Evolutionary conservation across 2,797 vertebrate species (phyloP).

Genomic region (Acanthurus lineatus): DNA sequence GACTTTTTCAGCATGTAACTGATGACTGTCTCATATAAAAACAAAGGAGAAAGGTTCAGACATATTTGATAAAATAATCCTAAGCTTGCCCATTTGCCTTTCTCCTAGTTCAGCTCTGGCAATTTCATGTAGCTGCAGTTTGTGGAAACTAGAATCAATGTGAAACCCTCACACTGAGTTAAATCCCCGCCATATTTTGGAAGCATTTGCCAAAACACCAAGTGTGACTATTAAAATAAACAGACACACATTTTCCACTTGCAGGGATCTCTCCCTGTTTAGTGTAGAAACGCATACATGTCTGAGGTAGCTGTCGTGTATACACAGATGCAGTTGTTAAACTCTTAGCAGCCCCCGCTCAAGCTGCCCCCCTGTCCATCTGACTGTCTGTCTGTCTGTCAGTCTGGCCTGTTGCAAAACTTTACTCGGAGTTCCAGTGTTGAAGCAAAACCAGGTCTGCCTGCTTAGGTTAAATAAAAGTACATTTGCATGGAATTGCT

Average conservation of each 20-base stretch:
- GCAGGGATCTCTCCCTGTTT: slow-evolving; percentile 71
- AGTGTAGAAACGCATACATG: slow-evolving; percentile 60
- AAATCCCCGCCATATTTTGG: slow-evolving; percentile 61
- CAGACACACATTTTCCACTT: slow-evolving; percentile 80
- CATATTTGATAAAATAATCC: slow-evolving; percentile 25
- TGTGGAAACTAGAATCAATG: slow-evolving; percentile 70
- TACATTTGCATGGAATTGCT: slow-evolving; percentile 23
- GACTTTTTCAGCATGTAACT: slow-evolving; percentile 29
- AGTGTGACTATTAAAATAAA: slow-evolving; percentile 80
- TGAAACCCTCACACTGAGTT: slow-evolving; percentile 43
- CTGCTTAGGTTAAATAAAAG: slow-evolving; percentile 26
- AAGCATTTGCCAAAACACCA: slow-evolving; percentile 67
- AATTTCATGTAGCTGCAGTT: slow-evolving; percentile 26
- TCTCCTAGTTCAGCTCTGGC: slow-evolving; percentile 32
- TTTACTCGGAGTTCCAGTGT: slow-evolving; percentile 24
- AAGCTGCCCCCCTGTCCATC: slow-evolving; percentile 35
- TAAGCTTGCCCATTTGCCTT: slow-evolving; percentile 22
- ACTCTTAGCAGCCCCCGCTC: slow-evolving; percentile 52
- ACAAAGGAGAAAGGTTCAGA: slow-evolving; percentile 21
- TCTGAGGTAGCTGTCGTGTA: slow-evolving; percentile 68
- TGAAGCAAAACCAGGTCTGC: slow-evolving; percentile 1
- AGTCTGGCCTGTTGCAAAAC: slow-evolving; percentile 26
- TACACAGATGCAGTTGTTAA: slow-evolving; percentile 76
- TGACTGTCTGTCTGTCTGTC: slow-evolving; percentile 4
- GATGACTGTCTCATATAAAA: slow-evolving; percentile 8